Base-by-base conservation (phyloP, 2,113 vertebrate species). In the Takifugu bimaculatus region DNA sequence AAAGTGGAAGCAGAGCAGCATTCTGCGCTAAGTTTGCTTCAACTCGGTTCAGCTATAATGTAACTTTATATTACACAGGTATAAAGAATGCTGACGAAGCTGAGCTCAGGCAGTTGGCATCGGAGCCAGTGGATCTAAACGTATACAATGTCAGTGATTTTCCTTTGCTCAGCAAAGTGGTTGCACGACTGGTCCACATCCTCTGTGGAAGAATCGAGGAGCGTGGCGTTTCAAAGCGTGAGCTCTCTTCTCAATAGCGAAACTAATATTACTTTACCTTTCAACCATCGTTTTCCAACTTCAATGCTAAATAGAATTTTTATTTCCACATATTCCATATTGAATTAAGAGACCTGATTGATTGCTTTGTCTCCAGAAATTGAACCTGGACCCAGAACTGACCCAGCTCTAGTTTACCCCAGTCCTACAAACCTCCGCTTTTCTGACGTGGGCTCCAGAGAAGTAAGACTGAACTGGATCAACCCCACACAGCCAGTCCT, bases 81-180 rank as follows among this genome's bases (percentile, higher is more conserved):
- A 95, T 98, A 70, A 97, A 98, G 85, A 98, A 98, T 0, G 96
- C 95, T 0, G 95, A 98, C 0, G 95, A 96, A 72, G 91, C 92
- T 0, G 96, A 99, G 79, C 74, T 98, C 78, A 90, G 85, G 68
- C 93, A 96, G 29, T 90, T 97, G 68, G 96, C 93, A 0, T 96
- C 96, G 0, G 91, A 90, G 54, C 96, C 95, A 0, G 82, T 93
- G 74, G 94, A 98, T 60, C 77, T 94, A 55, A 95, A 93, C 0
- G 92, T 96, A 0, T 94, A 95, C 90, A 95, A 91, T 0, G 93
- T 97, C 43, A 90, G 93, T 52, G 94, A 95, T 79, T 98, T 98
- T 77, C 94, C 93, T 0, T 89, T 95, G 87, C 93, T 99, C 65
- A 69, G 88, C 86, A 91, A 91, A 2, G 88, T 99, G 82, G 91